phyloP scores from a whole-genome alignment of 1,140 invertebrate genomes.

The Formica exsecta region DNA sequence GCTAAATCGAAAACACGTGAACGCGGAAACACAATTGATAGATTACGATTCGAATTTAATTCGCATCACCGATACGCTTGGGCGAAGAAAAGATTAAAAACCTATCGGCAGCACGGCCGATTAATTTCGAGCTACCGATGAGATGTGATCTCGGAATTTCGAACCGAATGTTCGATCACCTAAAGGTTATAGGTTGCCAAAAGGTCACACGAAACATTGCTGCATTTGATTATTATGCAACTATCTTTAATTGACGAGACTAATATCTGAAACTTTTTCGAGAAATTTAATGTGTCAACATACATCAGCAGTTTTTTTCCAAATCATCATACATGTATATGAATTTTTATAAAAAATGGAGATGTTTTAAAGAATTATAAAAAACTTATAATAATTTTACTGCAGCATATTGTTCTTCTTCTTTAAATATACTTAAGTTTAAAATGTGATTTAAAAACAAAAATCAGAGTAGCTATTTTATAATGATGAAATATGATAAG shows the following conservation, averaged over 20 bases:
- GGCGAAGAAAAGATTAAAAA: neutral
- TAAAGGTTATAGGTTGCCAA: slow-evolving; percentile 30
- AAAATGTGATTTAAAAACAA: too few species aligned
- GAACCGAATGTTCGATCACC: neutral
- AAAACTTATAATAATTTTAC: too few species aligned
- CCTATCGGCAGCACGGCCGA: neutral
- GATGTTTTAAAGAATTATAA: too few species aligned
- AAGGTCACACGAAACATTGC: slow-evolving; percentile 8
- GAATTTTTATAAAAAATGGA: too few species aligned
- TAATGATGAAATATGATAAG: too few species aligned
- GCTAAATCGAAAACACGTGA: neutral
- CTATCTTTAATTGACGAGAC: neutral
- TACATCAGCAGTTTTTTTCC: too few species aligned
- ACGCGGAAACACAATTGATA: slow-evolving; percentile 23
- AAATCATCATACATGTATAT: too few species aligned
- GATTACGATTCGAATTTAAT: slow-evolving; percentile 35
- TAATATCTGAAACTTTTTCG: neutral
- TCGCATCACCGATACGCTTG: neutral
- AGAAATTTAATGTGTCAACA: neutral
- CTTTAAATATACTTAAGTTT: too few species aligned
- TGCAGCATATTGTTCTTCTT: too few species aligned
- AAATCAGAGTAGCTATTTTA: too few species aligned
- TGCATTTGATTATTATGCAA: slow-evolving; percentile 7
- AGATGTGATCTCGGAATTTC: slow-evolving; percentile 24
- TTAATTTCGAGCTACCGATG: slow-evolving; percentile 44